Evolutionary conservation across 92 coral and sea anemone species (phyloP).

Genomic region (Epizoanthus scotinus): DNA sequence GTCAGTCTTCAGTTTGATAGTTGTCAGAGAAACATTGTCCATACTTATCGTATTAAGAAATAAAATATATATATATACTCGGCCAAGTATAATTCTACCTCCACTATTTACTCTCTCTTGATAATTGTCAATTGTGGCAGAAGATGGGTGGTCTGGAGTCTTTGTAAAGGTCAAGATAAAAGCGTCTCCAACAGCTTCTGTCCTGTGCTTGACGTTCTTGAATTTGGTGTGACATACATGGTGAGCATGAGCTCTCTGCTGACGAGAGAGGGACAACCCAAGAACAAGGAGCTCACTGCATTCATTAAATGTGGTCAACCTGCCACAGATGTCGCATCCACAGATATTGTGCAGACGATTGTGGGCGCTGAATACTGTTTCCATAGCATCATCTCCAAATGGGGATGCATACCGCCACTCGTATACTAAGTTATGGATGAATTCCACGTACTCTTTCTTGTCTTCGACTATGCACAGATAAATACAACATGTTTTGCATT

Average conservation of each 20-base stretch:
- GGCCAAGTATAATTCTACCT: background rate
- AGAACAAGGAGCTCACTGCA: background rate
- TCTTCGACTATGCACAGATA: background rate
- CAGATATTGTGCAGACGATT: constrained; percentile 10
- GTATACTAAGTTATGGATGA: background rate
- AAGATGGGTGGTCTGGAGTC: background rate
- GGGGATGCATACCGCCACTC: constrained; percentile 13
- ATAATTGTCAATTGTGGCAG: background rate
- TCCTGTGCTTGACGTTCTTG: background rate
- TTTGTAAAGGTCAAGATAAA: no score
- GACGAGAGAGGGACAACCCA: background rate
- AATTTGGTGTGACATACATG: background rate
- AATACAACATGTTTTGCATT: no score
- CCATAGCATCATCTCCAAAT: constrained; percentile 1
- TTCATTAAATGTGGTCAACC: background rate
- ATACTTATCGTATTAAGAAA: no score
- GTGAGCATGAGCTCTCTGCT: constrained; percentile 10
- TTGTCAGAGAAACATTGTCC: no score
- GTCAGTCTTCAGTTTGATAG: no score
- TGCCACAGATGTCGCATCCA: background rate
- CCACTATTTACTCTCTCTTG: background rate
- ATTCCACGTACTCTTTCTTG: constrained; percentile 14
- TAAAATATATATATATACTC: no score
- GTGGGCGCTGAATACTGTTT: constrained; percentile 1
- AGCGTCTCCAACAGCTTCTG: background rate